phyloP scores from a whole-genome alignment of 2,797 vertebrate genomes.

The Lophius americanus region DNA sequence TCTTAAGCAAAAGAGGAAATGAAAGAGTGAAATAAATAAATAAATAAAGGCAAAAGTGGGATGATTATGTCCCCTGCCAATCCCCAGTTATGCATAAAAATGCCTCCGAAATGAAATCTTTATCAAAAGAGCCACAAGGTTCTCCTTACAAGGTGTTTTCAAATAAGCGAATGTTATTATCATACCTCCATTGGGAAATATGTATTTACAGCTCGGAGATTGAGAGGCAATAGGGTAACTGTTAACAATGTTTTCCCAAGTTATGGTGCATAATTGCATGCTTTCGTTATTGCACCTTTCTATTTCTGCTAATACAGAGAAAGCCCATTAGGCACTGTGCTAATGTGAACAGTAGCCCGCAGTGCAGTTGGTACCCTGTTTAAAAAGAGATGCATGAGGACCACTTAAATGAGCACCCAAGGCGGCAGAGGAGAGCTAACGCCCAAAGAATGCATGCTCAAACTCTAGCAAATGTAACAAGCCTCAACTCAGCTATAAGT shows the following conservation, averaged over 20 bases:
- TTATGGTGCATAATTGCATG: slow-evolving; percentile 83
- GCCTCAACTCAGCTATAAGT: slow-evolving; percentile 35
- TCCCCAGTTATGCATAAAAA: slow-evolving; percentile 82
- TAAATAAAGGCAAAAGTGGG: slow-evolving; percentile 59
- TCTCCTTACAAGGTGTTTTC: slow-evolving; percentile 85
- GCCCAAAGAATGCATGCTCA: slow-evolving; percentile 40
- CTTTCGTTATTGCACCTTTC: slow-evolving; percentile 80
- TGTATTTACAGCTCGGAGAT: slow-evolving; percentile 81
- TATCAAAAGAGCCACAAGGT: slow-evolving; percentile 82
- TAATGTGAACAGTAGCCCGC: slow-evolving; percentile 75
- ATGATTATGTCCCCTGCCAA: slow-evolving; percentile 68
- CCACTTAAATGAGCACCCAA: slow-evolving; percentile 68
- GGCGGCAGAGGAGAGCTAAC: slow-evolving; percentile 39
- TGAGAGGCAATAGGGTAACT: slow-evolving; percentile 77
- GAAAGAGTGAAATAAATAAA: slow-evolving; percentile 42
- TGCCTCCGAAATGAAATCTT: slow-evolving; percentile 81
- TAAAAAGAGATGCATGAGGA: slow-evolving; percentile 73
- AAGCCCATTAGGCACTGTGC: slow-evolving; percentile 71
- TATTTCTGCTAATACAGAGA: slow-evolving; percentile 78
- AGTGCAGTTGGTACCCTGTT: slow-evolving; percentile 73
- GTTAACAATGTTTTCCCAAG: slow-evolving; percentile 83
- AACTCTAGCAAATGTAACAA: slow-evolving; percentile 32
- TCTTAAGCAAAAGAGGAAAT: slow-evolving; percentile 25
- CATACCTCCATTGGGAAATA: slow-evolving; percentile 80
- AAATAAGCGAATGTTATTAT: slow-evolving; percentile 84